Evolutionary conservation across 2,888 invertebrate species (phyloP).

Genomic region (Lepidochitona cinerea): DNA sequence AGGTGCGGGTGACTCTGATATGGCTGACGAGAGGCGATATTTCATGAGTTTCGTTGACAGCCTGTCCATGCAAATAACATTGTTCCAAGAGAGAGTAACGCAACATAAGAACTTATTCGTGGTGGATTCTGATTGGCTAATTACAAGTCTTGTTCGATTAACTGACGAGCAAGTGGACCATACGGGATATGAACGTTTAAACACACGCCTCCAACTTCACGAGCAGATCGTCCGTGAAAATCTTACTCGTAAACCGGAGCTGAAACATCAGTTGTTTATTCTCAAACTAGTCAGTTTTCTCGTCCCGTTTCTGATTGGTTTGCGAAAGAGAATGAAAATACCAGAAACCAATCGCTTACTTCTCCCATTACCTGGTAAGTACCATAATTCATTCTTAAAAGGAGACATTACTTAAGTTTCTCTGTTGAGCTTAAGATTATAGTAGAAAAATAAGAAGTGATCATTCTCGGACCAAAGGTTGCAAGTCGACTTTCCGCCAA

Average conservation of each 20-base stretch:
- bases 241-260: constrained; percentile 58
- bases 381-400: no score
- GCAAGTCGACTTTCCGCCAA: no score
- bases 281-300: constrained; percentile 68
- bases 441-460: no score
- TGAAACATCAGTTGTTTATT: constrained; percentile 58
- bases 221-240: constrained; percentile 61
- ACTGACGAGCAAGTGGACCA: constrained; percentile 63
- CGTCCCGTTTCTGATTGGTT: constrained; percentile 66
- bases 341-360: constrained; percentile 63
- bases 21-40: constrained; percentile 61
- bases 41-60: constrained; percentile 66
- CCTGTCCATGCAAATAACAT: constrained; percentile 62
- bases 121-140: constrained; percentile 62
- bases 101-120: constrained; percentile 62
- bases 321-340: constrained; percentile 69
- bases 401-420: no score
- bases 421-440: no score
- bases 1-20: constrained; percentile 54
- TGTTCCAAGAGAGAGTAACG: constrained; percentile 54
- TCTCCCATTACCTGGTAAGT: constrained; percentile 61
- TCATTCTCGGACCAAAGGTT: no score
- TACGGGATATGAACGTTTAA: constrained; percentile 64
- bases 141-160: constrained; percentile 58
- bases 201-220: constrained; percentile 67